Conservation (phyloP, 2,797 vertebrate species). For the Adrianichthys oophorus region DNA sequence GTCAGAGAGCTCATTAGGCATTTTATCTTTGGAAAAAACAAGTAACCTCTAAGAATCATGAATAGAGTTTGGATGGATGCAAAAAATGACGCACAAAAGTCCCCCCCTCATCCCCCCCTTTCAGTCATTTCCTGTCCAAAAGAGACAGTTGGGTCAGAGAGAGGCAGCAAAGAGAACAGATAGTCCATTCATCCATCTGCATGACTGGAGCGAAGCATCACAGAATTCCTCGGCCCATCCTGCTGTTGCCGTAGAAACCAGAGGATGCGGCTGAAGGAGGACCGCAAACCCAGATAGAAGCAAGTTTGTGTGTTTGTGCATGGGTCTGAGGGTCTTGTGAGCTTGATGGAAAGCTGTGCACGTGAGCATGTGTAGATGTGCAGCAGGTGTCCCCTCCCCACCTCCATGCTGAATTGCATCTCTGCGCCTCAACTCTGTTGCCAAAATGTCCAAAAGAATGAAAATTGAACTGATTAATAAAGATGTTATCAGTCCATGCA, state of each 20-base stretch:
- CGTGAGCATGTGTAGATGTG: slow-evolving; percentile 31
- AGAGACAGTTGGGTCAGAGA: slow-evolving; percentile 46
- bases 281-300: slow-evolving; percentile 41
- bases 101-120: slow-evolving; percentile 5
- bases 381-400: slow-evolving; percentile 28
- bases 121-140: slow-evolving; percentile 36
- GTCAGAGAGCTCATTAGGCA: slow-evolving; percentile 16
- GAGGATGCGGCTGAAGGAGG: slow-evolving; percentile 45
- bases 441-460: slow-evolving; percentile 7
- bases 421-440: slow-evolving; percentile 7
- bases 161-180: slow-evolving; percentile 65
- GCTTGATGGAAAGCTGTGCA: slow-evolving; percentile 5
- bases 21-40: slow-evolving; percentile 42
- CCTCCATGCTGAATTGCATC: slow-evolving; percentile 36
- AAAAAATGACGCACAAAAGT: slow-evolving; percentile 28
- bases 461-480: slow-evolving; percentile 26
- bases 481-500: slow-evolving; percentile 48
- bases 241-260: slow-evolving; percentile 74
- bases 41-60: slow-evolving; percentile 19
- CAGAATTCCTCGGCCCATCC: slow-evolving; percentile 61
- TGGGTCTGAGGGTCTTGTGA: slow-evolving; percentile 14
- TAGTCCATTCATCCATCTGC: slow-evolving; percentile 69
- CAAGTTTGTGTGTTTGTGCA: slow-evolving; percentile 14
- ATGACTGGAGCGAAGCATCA: slow-evolving; percentile 67
- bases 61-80: slow-evolving; percentile 20